phyloP scores from a whole-genome alignment of 2,113 vertebrate genomes.

The Laticauda laticaudata region DNA sequence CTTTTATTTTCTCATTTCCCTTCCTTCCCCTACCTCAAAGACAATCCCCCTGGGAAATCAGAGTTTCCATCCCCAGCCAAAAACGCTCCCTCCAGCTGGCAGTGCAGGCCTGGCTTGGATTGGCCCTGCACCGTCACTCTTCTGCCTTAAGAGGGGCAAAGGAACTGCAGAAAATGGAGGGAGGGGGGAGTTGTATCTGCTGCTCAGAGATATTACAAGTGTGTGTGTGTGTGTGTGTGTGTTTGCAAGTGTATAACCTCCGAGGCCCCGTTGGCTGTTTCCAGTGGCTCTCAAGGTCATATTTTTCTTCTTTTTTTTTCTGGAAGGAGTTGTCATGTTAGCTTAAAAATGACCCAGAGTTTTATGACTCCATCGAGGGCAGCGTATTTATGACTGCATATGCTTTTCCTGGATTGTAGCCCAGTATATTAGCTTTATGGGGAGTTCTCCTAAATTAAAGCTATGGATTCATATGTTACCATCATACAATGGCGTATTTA shows the following conservation, averaged over 20 bases:
- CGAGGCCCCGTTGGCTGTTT: background rate
- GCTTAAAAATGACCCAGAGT: background rate
- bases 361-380: background rate
- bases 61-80: background rate
- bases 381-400: background rate
- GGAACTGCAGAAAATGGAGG: background rate
- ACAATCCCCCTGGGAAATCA: conserved; percentile 25
- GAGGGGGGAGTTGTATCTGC: background rate
- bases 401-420: background rate
- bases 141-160: conserved; percentile 11
- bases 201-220: no score
- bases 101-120: background rate
- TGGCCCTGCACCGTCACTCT: background rate
- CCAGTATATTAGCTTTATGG: background rate
- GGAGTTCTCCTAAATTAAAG: background rate
- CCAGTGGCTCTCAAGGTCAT: background rate
- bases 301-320: no score
- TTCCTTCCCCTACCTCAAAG: background rate
- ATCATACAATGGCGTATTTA: background rate
- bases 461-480: background rate
- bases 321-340: background rate
- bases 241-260: background rate
- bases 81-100: background rate
- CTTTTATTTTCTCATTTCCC: background rate
- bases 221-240: no score